Evolutionary conservation across 2,113 vertebrate species (phyloP).

Genomic region (Empidonax traillii): DNA sequence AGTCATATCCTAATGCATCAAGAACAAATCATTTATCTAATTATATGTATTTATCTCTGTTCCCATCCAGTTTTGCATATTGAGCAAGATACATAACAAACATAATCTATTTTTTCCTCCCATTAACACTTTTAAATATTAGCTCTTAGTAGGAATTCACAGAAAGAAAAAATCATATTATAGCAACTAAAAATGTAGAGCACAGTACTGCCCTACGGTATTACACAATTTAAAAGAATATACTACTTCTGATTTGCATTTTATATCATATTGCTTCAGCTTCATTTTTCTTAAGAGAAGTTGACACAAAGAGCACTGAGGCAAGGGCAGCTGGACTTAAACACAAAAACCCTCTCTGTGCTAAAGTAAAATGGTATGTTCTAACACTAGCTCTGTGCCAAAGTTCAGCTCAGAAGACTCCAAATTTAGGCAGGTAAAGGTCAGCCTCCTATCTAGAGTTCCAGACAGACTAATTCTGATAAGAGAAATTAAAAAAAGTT

Average conservation of each 20-base stretch:
- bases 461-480: not conserved
- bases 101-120: slow-evolving; percentile 29
- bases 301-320: not conserved
- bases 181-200: not conserved
- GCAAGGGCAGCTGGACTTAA: not conserved
- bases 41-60: slow-evolving; percentile 44
- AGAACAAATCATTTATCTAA: slow-evolving; percentile 56
- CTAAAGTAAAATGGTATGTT: not conserved
- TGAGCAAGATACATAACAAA: slow-evolving; percentile 47
- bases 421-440: not conserved
- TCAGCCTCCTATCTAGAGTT: not conserved
- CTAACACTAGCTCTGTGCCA: not conserved
- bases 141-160: not conserved
- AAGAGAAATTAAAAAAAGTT: not conserved
- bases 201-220: not conserved
- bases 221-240: not conserved
- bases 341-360: not conserved
- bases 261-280: not conserved
- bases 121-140: slow-evolving; percentile 30
- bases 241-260: not conserved
- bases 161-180: not conserved
- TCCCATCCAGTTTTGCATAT: slow-evolving; percentile 33
- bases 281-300: not conserved
- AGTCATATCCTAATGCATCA: slow-evolving; percentile 49
- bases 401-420: not conserved